Percentiles rank a stretch among this genome's conserved stretches.
Evolutionary conservation across 2,888 invertebrate genomes (phyloP).

Genomic region (Drosophila recens): DNA sequence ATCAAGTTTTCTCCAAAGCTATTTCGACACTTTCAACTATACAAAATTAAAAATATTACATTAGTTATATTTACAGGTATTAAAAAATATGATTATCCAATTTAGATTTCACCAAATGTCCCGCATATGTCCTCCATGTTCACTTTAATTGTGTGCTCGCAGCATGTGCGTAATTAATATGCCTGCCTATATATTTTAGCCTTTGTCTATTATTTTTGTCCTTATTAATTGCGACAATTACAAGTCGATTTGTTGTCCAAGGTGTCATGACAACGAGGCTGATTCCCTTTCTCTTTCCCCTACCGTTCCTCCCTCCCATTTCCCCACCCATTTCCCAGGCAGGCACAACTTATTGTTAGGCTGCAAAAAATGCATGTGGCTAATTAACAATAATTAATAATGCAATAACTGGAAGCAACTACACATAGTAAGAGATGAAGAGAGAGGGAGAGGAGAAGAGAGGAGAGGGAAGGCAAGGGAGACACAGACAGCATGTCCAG

Average conservation of each 20-base stretch:
- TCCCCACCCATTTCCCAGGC: background rate
- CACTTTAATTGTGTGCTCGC: slow-evolving; percentile 12
- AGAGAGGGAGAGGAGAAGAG: slow-evolving; percentile 1
- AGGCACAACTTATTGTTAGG: slow-evolving; percentile 25
- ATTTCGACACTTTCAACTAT: no score
- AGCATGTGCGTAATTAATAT: slow-evolving; percentile 24
- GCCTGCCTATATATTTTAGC: background rate
- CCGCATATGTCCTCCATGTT: background rate
- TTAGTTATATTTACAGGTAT: no score
- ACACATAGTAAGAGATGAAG: slow-evolving; percentile 12
- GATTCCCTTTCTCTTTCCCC: background rate
- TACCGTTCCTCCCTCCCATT: background rate
- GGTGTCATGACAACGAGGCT: slow-evolving; percentile 43
- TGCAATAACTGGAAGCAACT: slow-evolving; percentile 43
- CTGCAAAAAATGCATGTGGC: slow-evolving; percentile 48
- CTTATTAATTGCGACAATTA: slow-evolving; percentile 65
- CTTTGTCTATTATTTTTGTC: slow-evolving; percentile 41
- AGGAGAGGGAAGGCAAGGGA: background rate
- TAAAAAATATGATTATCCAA: background rate
- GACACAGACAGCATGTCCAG: slow-evolving; percentile 22
- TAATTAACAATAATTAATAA: slow-evolving; percentile 73
- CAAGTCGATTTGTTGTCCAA: slow-evolving; percentile 60
- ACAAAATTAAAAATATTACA: no score
- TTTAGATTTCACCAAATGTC: background rate
- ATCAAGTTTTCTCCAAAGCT: no score